Evolutionary conservation across 2,797 vertebrate species (phyloP).

Genomic region (Chloroceryle amazona): DNA sequence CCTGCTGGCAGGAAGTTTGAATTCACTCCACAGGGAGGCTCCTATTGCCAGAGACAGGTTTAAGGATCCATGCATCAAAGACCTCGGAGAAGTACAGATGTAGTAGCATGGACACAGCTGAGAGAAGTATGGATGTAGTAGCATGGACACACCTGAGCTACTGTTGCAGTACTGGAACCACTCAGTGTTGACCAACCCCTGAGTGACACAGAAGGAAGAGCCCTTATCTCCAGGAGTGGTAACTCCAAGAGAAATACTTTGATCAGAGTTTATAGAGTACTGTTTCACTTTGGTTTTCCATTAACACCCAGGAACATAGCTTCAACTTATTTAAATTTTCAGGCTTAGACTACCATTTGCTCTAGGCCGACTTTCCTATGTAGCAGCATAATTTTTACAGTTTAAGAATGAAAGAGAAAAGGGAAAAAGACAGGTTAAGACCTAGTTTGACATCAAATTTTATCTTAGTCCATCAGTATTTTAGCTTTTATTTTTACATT

Average conservation of each 20-base stretch:
- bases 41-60: not conserved
- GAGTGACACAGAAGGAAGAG: not conserved
- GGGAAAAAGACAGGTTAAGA: not conserved
- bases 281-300: not conserved
- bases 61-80: not conserved
- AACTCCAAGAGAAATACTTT: not conserved
- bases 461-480: not conserved
- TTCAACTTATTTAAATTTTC: not conserved
- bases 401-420: not conserved
- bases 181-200: accelerated
- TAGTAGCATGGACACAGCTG: not conserved
- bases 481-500: not conserved
- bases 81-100: not conserved
- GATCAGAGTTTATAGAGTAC: not conserved
- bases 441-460: not conserved
- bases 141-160: not conserved
- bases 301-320: not conserved
- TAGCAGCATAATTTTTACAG: not conserved
- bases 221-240: not conserved
- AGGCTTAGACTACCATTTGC: not conserved
- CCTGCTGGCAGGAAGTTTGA: not conserved
- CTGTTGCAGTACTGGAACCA: accelerated
- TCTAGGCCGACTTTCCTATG: not conserved
- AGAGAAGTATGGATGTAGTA: not conserved
- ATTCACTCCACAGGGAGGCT: not conserved